Evolutionary conservation across 2,797 vertebrate genomes (phyloP).

Genomic region (Betta splendens): DNA sequence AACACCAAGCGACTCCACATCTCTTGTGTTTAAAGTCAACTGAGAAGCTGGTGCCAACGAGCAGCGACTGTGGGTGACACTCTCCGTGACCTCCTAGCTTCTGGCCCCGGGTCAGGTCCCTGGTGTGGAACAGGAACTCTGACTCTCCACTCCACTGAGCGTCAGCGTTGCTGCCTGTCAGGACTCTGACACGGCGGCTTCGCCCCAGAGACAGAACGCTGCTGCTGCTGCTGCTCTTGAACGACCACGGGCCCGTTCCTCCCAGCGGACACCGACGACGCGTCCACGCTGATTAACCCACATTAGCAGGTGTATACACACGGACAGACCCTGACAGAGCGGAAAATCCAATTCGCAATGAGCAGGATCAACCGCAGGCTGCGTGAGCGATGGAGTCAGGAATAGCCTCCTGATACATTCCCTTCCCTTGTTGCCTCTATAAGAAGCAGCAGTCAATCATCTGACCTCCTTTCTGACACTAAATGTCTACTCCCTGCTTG

Average conservation of each 20-base stretch:
- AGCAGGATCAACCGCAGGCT: conserved; percentile 14
- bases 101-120: conserved; percentile 54
- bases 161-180: conserved; percentile 53
- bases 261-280: conserved; percentile 4
- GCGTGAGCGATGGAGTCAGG: conserved; percentile 28
- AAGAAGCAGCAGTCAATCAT: conserved; percentile 40
- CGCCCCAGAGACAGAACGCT: conserved; percentile 34
- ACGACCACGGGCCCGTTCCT: conserved; percentile 8
- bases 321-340: conserved; percentile 9
- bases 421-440: conserved; percentile 35
- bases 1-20: not conserved
- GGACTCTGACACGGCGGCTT: conserved; percentile 30
- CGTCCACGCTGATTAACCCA: conserved; percentile 21
- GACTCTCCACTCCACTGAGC: conserved; percentile 43
- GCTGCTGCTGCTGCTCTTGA: conserved; percentile 17
- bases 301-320: conserved; percentile 29
- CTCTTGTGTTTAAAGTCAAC: conserved; percentile 27
- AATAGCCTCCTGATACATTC: conserved; percentile 35
- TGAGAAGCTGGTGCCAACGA: conserved; percentile 23
- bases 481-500: conserved; percentile 42
- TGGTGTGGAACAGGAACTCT: conserved; percentile 31
- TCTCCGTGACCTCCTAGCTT: conserved; percentile 36
- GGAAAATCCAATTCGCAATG: conserved; percentile 1
- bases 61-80: conserved; percentile 29
- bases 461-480: conserved; percentile 63